Evolutionary conservation across 2,797 vertebrate genomes (phyloP), one percentile per base, ranked within the genome.

Genomic region (Sebastes cheni): DNA sequence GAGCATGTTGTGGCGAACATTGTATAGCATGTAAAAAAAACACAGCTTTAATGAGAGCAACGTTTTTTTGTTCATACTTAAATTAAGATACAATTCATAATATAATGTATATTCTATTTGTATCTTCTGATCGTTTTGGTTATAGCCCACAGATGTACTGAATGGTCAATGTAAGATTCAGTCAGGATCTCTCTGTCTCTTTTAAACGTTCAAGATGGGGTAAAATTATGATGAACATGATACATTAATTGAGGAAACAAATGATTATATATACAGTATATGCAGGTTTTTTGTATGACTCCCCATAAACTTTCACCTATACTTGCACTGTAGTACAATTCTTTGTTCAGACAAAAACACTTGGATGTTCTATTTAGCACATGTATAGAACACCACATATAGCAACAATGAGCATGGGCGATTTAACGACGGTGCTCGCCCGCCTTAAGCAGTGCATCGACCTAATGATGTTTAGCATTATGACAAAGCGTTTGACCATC

Each of bases 401-500:
- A 58, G 79, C 11, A 34, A 71, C 71, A 83, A 82, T 39, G 46
- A 78, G 54, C 8, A 6, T 29, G 36, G 46, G 30, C 69, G 73
- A 52, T 76, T 59, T 27, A 75, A 64, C n/a, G 16, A 16, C 71
- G 58, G 60, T 4, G 69, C 50, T 76, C 34, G 77, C 78, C 75
- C 36, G 79, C 78, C 75, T 75, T 75, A 78, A 87, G 73, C 75
- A 72, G 71, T 67, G 87, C 78, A 75, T 88, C 75, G 77, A 77
- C 77, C 59, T 83, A 76, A 90, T 85, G 81, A 88, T 90, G 89
- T 88, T 89, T 76, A 77, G 82, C 78, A 88, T 90, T 83, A 87
- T 90, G 78, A 91, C 86, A 85, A 81, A 90, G 85, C 87, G 55
- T 92, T 85, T 87, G 84, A 90, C 92, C 92, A 92, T 91, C 89